Conservation (phyloP, 2,113 vertebrate genomes). For the Glaucidium brasilianum region DNA sequence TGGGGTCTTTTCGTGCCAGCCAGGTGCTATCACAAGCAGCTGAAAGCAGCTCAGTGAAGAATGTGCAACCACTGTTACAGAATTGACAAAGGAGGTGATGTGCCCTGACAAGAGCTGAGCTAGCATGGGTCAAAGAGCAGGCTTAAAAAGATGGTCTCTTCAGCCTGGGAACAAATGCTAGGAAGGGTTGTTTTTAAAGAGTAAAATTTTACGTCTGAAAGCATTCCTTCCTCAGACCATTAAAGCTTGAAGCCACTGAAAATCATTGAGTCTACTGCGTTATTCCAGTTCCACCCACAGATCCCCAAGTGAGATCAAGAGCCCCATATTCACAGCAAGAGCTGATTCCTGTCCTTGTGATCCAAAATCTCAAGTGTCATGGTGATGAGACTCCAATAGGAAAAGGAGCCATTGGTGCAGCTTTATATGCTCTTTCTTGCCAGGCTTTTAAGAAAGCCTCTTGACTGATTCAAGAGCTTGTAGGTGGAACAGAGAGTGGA, state of each 20-base stretch:
- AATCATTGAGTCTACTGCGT: background rate
- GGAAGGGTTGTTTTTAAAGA: background rate
- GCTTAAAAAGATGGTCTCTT: slow-evolving; percentile 18
- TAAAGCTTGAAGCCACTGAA: background rate
- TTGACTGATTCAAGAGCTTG: background rate
- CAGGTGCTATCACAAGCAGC: slow-evolving; percentile 5
- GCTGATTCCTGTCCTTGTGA: background rate
- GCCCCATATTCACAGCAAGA: background rate
- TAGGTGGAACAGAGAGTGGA: background rate
- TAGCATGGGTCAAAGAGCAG: slow-evolving; percentile 20
- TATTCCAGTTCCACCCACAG: background rate
- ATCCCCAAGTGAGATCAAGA: background rate
- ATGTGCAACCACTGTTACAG: background rate
- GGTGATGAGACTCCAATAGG: background rate
- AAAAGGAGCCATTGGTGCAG: background rate
- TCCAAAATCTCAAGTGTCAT: background rate
- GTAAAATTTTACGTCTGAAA: background rate
- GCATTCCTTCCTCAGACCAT: background rate
- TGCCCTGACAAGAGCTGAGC: slow-evolving; percentile 40
- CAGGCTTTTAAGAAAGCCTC: background rate
- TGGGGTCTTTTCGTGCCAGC: slow-evolving; percentile 26
- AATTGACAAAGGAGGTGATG: background rate
- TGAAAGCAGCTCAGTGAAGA: slow-evolving; percentile 31
- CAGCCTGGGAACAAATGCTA: background rate
- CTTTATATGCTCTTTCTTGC: background rate